phyloP scores from a whole-genome alignment of 2,888 invertebrate genomes.

The Norana najaformis region DNA sequence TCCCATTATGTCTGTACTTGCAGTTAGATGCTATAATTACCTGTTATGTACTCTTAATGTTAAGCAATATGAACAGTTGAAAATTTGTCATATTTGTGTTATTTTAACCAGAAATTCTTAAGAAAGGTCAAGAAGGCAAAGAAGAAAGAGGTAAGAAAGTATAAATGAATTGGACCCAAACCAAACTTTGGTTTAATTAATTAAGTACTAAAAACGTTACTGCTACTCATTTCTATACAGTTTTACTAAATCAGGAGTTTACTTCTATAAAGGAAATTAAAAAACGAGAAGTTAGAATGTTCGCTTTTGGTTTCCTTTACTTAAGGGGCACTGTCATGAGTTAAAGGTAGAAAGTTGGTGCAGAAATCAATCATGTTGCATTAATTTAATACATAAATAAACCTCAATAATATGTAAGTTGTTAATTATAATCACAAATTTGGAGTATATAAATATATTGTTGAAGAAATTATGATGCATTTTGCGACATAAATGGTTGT shows the following conservation, averaged over 20 bases:
- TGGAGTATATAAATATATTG: no score
- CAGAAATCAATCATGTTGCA: not conserved
- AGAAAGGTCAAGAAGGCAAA: conserved; percentile 68
- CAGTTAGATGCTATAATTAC: not conserved
- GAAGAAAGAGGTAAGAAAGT: conserved; percentile 61
- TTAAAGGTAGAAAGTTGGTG: not conserved
- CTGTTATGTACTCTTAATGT: not conserved
- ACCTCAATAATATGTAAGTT: not conserved
- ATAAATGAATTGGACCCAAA: not conserved
- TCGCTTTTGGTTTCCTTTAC: not conserved
- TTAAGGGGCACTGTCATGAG: not conserved
- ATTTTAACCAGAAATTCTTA: conserved; percentile 66
- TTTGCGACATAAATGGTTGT: not conserved
- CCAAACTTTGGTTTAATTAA: not conserved
- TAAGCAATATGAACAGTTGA: not conserved
- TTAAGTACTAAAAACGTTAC: not conserved
- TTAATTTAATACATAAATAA: not conserved
- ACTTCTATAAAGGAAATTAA: not conserved
- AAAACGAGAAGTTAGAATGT: not conserved
- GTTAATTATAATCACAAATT: not conserved
- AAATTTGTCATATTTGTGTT: not conserved
- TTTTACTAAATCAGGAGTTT: not conserved
- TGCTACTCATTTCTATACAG: not conserved
- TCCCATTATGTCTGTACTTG: not conserved
- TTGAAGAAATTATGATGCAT: no score